A percentile compares a stretch with the other conserved stretches of the same genome.
These are phyloP conservation scores for Epinephelus awoara DNA, from an alignment of 2,797 vertebrate species.

Conservation along the genomic window DNA sequence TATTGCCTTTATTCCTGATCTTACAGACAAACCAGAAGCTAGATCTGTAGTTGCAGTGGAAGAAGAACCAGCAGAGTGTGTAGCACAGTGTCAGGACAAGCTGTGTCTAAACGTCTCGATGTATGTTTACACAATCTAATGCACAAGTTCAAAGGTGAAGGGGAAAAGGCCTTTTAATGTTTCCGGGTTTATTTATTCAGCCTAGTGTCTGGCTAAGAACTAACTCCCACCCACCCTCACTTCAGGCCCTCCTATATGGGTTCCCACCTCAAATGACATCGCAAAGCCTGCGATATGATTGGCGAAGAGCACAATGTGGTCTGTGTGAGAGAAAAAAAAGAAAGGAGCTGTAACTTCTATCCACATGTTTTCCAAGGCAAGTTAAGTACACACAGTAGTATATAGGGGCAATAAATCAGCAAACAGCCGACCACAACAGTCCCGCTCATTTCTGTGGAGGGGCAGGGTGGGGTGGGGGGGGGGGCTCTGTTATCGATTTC, in stretches of 20 bases:
- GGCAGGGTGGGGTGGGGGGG: background rate
- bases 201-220: constrained; percentile 85
- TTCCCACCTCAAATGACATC: constrained; percentile 78
- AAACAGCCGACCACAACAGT: constrained; percentile 65
- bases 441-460: constrained; percentile 52
- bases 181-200: constrained; percentile 89
- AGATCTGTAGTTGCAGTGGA: constrained; percentile 43
- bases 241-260: constrained; percentile 59
- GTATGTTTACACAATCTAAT: constrained; percentile 88
- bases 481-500: constrained; percentile 68
- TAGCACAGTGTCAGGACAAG: constrained; percentile 80
- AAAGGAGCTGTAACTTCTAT: constrained; percentile 64
- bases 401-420: constrained; percentile 76
- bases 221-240: constrained; percentile 69
- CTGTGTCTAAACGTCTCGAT: constrained; percentile 80
- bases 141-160: constrained; percentile 87
- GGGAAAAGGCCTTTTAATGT: constrained; percentile 88
- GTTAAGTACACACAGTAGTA: constrained; percentile 75
- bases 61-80: constrained; percentile 64
- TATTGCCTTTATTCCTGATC: constrained; percentile 35
- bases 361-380: constrained; percentile 68
- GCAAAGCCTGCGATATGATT: constrained; percentile 55
- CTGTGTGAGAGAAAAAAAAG: constrained; percentile 55
- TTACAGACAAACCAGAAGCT: constrained; percentile 42
- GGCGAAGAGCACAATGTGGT: constrained; percentile 74